phyloP scores from a whole-genome alignment of 2,888 invertebrate genomes.

The Fragum whitleyi region DNA sequence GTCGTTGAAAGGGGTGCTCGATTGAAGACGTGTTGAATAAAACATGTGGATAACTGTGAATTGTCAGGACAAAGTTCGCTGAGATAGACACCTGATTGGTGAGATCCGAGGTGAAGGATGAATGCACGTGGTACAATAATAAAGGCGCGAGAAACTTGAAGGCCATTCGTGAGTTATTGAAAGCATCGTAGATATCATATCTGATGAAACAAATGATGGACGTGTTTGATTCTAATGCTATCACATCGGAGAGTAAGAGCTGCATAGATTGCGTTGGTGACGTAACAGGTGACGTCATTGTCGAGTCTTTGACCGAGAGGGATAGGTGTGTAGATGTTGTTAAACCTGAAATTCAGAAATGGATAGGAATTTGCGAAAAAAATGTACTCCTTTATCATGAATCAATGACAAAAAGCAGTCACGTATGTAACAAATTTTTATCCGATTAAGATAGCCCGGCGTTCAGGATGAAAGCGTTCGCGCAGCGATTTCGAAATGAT shows the following conservation, averaged over 20 bases:
- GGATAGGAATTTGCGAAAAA: no score
- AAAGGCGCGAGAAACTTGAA: constrained; percentile 47
- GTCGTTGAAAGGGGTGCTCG: constrained; percentile 37
- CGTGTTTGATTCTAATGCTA: constrained; percentile 52
- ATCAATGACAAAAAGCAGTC: no score
- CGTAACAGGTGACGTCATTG: constrained; percentile 14
- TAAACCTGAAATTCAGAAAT: constrained; percentile 53
- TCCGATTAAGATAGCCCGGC: no score
- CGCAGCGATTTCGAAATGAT: no score
- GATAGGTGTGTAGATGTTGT: constrained; percentile 33
- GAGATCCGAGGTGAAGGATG: constrained; percentile 24
- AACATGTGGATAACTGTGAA: constrained; percentile 37
- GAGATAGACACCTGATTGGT: constrained; percentile 11
- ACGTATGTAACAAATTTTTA: no score
- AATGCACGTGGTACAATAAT: constrained; percentile 44
- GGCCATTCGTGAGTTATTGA: constrained; percentile 34
- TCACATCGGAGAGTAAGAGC: constrained; percentile 38
- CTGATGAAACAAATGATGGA: constrained; percentile 45
- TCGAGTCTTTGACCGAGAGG: constrained; percentile 36
- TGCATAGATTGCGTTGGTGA: constrained; percentile 37
- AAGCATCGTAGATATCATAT: constrained; percentile 34
- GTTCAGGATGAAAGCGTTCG: no score
- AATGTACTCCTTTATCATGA: no score
- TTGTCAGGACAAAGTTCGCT: constrained; percentile 34
- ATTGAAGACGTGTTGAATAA: constrained; percentile 43